Evolutionary conservation across 2,888 invertebrate species (phyloP).

Genomic region (Cheilosia grossa): DNA sequence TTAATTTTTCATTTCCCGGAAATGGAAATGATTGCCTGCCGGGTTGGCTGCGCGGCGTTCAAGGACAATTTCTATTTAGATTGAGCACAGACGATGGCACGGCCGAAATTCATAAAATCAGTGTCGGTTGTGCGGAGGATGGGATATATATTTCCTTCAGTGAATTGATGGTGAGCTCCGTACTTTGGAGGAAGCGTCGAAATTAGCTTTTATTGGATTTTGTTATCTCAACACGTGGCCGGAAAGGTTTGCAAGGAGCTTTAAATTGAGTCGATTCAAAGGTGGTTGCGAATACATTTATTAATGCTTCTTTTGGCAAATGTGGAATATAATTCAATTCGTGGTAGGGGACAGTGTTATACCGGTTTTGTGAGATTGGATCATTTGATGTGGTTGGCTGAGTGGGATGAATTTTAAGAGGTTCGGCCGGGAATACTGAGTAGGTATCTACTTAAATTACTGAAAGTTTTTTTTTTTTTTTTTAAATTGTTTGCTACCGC

Average conservation of each 20-base stretch:
- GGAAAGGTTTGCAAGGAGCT: constrained; percentile 36
- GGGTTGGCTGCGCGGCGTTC: constrained; percentile 13
- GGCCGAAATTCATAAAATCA: constrained; percentile 28
- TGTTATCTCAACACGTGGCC: constrained; percentile 60
- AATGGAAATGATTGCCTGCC: constrained; percentile 65
- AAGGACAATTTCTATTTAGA: constrained; percentile 26
- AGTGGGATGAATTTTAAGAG: neutral
- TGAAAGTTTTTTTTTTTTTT: no score
- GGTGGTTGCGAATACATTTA: constrained; percentile 20
- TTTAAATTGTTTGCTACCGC: no score
- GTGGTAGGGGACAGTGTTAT: constrained; percentile 14
- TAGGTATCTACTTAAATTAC: no score
- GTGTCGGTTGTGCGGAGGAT: neutral
- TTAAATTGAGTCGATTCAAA: constrained; percentile 14
- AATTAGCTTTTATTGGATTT: constrained; percentile 54
- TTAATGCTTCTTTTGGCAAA: constrained; percentile 27
- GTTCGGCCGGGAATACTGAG: no score
- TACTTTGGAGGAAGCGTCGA: constrained; percentile 26
- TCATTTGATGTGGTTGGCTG: constrained; percentile 1
- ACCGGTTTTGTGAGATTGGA: constrained; percentile 6
- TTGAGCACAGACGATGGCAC: constrained; percentile 2
- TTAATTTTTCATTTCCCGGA: constrained; percentile 64
- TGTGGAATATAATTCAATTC: constrained; percentile 21
- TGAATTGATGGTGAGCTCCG: constrained; percentile 37
- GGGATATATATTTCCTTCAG: constrained; percentile 19